Evolutionary conservation across 2,797 vertebrate genomes (phyloP), one percentile per base, ranked within the genome.

Genomic region (Aphelocoma californica): DNA sequence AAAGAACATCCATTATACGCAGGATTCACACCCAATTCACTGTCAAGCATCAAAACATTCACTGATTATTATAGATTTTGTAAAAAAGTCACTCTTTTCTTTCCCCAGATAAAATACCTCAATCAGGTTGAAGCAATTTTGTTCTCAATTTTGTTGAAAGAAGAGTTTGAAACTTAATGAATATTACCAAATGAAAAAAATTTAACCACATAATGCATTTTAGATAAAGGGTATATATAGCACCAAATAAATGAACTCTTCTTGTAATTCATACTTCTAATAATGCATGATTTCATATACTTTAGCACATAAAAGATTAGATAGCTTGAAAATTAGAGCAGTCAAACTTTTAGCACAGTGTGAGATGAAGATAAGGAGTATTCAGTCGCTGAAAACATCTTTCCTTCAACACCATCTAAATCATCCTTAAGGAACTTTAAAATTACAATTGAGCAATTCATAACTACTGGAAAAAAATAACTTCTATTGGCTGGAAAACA

Each of bases 271-370:
- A 0, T 88, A 57, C 53, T 95, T 95, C 86, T 93, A 93, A 90
- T 95, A 95, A 70, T 73, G 60, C 45, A 71, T 89, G 45, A 75
- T 95, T 96, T 95, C 81, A 53, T 93, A 53, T 89, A 81, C 81
- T 95, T 94, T 88, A 90, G 81, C 90, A 77, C 67, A 95, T 62
- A 73, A 77, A 95, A 96, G 93, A 96, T 94, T 80, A 92, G 94
- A 95, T 90, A 92, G 78, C 78, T 94, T 90, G 92, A 93, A 95
- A 95, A 96, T 93, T 93, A 90, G 74, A 95, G 78, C 92, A 96
- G 92, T 88, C 83, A 93, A 96, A 96, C 74, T 95, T 95, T 64
- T 93, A 85, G 88, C 67, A 77, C 74, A 93, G 83, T 67, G 26
- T 80, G 81, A 93, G 92, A 87, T 92, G 88, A 82, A 95, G 93